Conservation (phyloP, 2,797 vertebrate genomes). For the Sphenopsis melanotis region DNA sequence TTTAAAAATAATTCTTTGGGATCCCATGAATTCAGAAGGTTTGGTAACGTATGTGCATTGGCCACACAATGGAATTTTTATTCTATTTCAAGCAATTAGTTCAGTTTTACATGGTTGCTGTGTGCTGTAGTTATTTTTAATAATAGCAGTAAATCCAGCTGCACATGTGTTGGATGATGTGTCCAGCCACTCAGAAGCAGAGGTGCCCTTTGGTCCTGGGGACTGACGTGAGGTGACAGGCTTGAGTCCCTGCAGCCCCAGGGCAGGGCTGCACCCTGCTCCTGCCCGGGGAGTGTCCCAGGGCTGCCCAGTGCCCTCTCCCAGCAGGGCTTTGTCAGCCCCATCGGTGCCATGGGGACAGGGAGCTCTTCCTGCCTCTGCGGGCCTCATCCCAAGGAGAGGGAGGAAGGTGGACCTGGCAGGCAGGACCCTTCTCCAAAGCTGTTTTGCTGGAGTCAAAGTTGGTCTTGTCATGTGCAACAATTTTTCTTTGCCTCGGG, state of each 20-base stretch:
- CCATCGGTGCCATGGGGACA: accelerated
- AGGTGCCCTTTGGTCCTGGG: neutral
- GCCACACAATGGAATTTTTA: neutral
- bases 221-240: neutral
- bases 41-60: neutral
- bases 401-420: neutral
- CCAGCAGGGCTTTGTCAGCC: neutral
- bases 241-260: neutral
- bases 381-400: neutral
- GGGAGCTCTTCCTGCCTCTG: neutral
- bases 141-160: neutral
- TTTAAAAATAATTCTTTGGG: neutral
- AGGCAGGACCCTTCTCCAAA: neutral
- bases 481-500: accelerated
- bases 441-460: neutral
- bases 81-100: neutral
- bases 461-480: accelerated
- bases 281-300: neutral
- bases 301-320: neutral
- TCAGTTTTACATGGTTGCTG: neutral
- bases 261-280: neutral
- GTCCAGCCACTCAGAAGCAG: neutral
- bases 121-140: neutral
- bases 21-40: neutral
- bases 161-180: neutral